A percentile compares a stretch with the other conserved stretches of the same genome.
Evolutionary conservation across 64 coral and sea anemone genomes (phyloP).

Genomic region (Hydrozoanthus tunicans): DNA sequence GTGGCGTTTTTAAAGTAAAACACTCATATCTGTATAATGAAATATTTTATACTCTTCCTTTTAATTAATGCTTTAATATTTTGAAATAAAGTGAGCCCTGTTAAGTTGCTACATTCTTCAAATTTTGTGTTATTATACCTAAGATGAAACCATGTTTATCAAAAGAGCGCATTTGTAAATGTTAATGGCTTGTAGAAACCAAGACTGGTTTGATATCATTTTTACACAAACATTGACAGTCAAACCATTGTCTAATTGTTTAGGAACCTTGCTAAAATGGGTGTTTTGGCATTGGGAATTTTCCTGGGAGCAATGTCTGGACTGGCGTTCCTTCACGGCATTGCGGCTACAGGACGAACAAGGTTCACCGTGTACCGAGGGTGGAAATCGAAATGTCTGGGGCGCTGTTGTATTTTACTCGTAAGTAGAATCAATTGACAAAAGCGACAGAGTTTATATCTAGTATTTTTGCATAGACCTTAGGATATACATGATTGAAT

Average conservation of each 20-base stretch:
- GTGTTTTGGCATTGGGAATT: conserved; percentile 65
- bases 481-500: no score
- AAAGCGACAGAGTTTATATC: background rate
- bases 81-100: no score
- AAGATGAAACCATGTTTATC: no score
- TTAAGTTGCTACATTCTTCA: no score
- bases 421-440: conserved; percentile 52
- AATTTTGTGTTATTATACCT: no score
- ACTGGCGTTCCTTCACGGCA: conserved; percentile 70
- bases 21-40: no score
- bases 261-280: conserved; percentile 68
- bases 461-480: background rate
- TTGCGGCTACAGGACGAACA: conserved; percentile 88
- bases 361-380: conserved; percentile 72
- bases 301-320: conserved; percentile 81
- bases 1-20: no score
- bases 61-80: no score
- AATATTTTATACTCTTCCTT: no score
- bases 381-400: conserved; percentile 79
- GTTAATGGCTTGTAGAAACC: background rate
- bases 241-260: background rate
- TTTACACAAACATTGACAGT: no score
- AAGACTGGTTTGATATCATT: no score
- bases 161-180: no score
- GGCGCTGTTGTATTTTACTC: conserved; percentile 74